phyloP scores from a whole-genome alignment of 2,113 vertebrate genomes.

The Melanerpes formicivorus region DNA sequence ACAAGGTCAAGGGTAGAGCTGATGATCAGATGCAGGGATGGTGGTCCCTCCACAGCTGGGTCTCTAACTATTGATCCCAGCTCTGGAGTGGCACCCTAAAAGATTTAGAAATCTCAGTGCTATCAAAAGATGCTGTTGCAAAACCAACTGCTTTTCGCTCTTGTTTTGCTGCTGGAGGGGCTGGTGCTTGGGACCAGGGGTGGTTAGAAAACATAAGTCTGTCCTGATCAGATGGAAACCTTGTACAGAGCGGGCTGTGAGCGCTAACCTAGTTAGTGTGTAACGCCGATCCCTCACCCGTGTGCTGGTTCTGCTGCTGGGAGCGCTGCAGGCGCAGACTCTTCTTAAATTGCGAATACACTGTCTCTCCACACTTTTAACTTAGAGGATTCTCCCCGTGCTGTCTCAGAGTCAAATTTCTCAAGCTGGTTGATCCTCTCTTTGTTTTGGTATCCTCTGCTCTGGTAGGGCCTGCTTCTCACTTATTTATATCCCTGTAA shows the following conservation, averaged over 20 bases:
- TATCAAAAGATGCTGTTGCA: neutral
- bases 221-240: neutral
- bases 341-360: neutral
- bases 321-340: neutral
- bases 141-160: neutral
- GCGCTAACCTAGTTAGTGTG: neutral
- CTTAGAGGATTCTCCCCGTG: neutral
- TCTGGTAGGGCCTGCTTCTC: neutral
- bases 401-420: constrained; percentile 11
- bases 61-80: neutral
- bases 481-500: constrained; percentile 41
- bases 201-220: neutral
- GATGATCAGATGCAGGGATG: neutral
- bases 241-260: neutral
- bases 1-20: neutral
- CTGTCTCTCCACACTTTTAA: neutral
- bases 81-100: neutral
- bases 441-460: constrained; percentile 45
- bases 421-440: neutral
- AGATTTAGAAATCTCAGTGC: neutral
- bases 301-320: neutral
- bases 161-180: neutral
- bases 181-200: neutral
- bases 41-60: neutral
- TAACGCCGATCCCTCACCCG: neutral